Evolutionary conservation across 2,888 invertebrate genomes (phyloP).

Genomic region (Pseudococcus viburni): DNA sequence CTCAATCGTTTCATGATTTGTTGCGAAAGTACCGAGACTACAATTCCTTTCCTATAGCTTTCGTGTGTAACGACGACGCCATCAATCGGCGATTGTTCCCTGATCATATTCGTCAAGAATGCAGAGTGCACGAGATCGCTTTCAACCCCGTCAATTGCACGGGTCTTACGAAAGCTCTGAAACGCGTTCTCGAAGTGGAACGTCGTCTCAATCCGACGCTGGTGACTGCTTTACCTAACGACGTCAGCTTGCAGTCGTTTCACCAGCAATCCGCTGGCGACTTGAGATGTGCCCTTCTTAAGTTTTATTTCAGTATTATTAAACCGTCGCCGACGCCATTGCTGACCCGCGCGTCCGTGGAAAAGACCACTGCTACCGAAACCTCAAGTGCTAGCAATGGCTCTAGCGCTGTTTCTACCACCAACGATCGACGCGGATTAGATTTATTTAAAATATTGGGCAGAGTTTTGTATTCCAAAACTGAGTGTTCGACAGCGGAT

Average conservation of each 20-base stretch:
- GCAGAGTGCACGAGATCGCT: slow-evolving; percentile 66
- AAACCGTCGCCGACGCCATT: not conserved
- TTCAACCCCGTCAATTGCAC: slow-evolving; percentile 67
- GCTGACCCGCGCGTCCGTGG: not conserved
- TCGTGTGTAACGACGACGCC: slow-evolving; percentile 67
- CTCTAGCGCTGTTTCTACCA: not conserved
- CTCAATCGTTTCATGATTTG: slow-evolving; percentile 67
- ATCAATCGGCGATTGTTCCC: slow-evolving; percentile 66
- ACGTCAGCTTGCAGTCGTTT: slow-evolving; percentile 66
- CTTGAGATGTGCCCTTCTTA: slow-evolving; percentile 67
- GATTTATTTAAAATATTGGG: slow-evolving; percentile 67
- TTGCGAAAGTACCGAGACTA: slow-evolving; percentile 61
- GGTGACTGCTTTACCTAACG: slow-evolving; percentile 28
- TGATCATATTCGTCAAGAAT: slow-evolving; percentile 41
- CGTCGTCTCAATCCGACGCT: slow-evolving; percentile 43
- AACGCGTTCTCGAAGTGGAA: slow-evolving; percentile 67
- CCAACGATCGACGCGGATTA: slow-evolving; percentile 43
- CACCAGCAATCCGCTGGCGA: slow-evolving; percentile 67
- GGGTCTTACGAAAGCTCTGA: slow-evolving; percentile 63
- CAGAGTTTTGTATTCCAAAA: slow-evolving; percentile 68
- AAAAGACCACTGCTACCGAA: not conserved
- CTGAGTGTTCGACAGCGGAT: not conserved
- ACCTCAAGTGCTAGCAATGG: not conserved
- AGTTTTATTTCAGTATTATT: slow-evolving; percentile 67
- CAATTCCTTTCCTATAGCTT: slow-evolving; percentile 66